Evolutionary conservation across 2,797 vertebrate genomes (phyloP).

Genomic region (Gallinago nigripennis): DNA sequence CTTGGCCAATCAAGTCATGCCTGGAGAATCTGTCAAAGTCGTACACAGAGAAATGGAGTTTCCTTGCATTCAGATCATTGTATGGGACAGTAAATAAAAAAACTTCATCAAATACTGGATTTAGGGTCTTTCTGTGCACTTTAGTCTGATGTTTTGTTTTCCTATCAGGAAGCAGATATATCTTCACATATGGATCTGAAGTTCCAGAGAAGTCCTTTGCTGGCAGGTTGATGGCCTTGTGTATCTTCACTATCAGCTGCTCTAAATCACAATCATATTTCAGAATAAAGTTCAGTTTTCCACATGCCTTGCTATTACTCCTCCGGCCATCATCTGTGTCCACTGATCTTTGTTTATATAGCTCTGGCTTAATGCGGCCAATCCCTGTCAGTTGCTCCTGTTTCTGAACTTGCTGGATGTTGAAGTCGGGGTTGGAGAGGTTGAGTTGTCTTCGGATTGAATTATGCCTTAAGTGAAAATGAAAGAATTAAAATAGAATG

Average conservation of each 20-base stretch:
- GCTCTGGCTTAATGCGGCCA: slow-evolving; percentile 94
- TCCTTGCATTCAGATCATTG: slow-evolving; percentile 90
- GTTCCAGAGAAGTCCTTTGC: slow-evolving; percentile 99
- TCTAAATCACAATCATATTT: slow-evolving; percentile 96
- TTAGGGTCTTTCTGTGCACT: slow-evolving; percentile 97
- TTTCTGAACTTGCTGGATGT: slow-evolving; percentile 94
- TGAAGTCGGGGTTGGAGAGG: slow-evolving; percentile 97
- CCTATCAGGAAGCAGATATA: slow-evolving; percentile 95
- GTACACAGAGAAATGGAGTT: slow-evolving; percentile 98
- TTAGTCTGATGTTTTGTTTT: slow-evolving; percentile 99
- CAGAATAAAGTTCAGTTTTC: slow-evolving; percentile 93
- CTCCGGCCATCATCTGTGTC: slow-evolving; percentile 89
- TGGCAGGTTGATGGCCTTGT: slow-evolving; percentile 93
- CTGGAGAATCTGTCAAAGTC: slow-evolving; percentile 99
- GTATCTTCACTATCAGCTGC: slow-evolving; percentile 98
- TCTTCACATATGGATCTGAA: slow-evolving; percentile 98
- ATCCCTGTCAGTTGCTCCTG: slow-evolving; percentile 95
- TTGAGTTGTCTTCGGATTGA: slow-evolving; percentile 95
- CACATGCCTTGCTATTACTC: slow-evolving; percentile 86
- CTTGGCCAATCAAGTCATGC: slow-evolving; percentile 97
- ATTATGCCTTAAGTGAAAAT: slow-evolving; percentile 86
- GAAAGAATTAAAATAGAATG: slow-evolving; percentile 33
- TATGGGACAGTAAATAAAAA: slow-evolving; percentile 97
- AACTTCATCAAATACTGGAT: slow-evolving; percentile 97
- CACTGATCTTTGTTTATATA: slow-evolving; percentile 95